phyloP scores from a whole-genome alignment of 2,888 invertebrate species.

The Embidobia sp. region DNA sequence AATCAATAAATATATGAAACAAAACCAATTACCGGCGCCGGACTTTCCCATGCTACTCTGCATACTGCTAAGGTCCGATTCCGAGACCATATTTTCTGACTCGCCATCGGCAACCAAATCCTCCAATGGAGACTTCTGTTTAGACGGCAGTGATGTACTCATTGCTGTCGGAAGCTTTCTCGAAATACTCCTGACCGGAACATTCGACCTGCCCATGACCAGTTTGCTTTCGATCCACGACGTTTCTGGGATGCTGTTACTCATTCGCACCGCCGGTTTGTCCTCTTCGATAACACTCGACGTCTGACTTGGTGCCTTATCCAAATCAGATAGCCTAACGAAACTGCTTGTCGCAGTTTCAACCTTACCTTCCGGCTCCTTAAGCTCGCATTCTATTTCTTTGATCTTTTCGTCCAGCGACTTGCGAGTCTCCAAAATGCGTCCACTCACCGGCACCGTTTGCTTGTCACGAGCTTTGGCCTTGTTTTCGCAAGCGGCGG shows the following conservation, averaged over 20 bases:
- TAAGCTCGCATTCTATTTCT: slow-evolving; percentile 76
- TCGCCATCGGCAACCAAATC: slow-evolving; percentile 72
- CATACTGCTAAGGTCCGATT: slow-evolving; percentile 82
- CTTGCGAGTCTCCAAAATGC: slow-evolving; percentile 75
- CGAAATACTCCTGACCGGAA: slow-evolving; percentile 76
- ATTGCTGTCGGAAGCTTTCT: slow-evolving; percentile 75
- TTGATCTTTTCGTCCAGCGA: slow-evolving; percentile 77
- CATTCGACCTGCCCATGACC: slow-evolving; percentile 85
- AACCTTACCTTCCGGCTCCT: slow-evolving; percentile 69
- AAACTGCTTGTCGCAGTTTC: slow-evolving; percentile 82
- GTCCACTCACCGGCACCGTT: slow-evolving; percentile 60
- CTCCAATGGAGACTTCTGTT: slow-evolving; percentile 77
- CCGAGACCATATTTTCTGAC: slow-evolving; percentile 79
- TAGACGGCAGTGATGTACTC: slow-evolving; percentile 77
- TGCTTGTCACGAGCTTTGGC: slow-evolving; percentile 42
- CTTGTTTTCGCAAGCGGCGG: slow-evolving; percentile 53
- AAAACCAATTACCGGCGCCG: slow-evolving; percentile 74
- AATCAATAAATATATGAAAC: too few relatives aligned
- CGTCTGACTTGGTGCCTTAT: slow-evolving; percentile 84
- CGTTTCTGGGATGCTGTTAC: slow-evolving; percentile 87
- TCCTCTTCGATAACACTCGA: slow-evolving; percentile 71
- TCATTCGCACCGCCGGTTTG: slow-evolving; percentile 84
- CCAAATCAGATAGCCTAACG: slow-evolving; percentile 91
- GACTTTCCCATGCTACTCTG: slow-evolving; percentile 83
- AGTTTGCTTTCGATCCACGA: slow-evolving; percentile 86